Evolutionary conservation across 2,797 vertebrate species (phyloP), one percentile per base, ranked within the genome.

Genomic region (Chrosomus eos): DNA sequence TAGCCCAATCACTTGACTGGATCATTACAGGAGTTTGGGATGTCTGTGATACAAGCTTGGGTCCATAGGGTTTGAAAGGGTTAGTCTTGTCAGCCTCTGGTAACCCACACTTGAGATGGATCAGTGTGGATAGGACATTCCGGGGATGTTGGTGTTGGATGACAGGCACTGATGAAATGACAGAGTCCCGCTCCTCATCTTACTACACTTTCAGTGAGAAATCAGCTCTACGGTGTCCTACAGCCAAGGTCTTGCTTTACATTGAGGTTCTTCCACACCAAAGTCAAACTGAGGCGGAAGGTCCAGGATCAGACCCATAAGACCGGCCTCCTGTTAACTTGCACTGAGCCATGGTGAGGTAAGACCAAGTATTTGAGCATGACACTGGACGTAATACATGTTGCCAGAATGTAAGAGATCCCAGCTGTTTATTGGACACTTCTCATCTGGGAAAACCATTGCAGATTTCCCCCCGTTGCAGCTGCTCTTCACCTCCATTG

Each of bases 361-460:
- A 58, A 82, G 62, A 68, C 48, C 23, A 48, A 51, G 38, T 64
- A 74, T 87, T 16, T 83, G 51, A 62, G 33, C 66, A 66, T 55
- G 72, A 72, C 48, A 38, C 76, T 73, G 38, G 48, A 67, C 48
- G 45, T 23, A 68, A 83, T 21, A 14, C 53, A 18, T 23, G 74
- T 80, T 58, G 78, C 64, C 77, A 43, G 66, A 71, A 83, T 74
- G 85, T 80, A 83, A 76, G 23, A 67, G 28, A 36, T 83, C 58
- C 85, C 60, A 73, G 82, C 78, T 78, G 73, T 74, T 88, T 82
- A 87, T 66, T 66, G 31, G 60, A 86, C 71, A 64, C 68, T 58
- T 40, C 86, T 80, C 85, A 89, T 87, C 82, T 89, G 89, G 77
- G 67, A 87, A 90, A 90, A 64, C 78, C 62, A 85, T 91, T 87